Conservation (phyloP, 1,140 invertebrate genomes). For the Euwallacea similis region DNA sequence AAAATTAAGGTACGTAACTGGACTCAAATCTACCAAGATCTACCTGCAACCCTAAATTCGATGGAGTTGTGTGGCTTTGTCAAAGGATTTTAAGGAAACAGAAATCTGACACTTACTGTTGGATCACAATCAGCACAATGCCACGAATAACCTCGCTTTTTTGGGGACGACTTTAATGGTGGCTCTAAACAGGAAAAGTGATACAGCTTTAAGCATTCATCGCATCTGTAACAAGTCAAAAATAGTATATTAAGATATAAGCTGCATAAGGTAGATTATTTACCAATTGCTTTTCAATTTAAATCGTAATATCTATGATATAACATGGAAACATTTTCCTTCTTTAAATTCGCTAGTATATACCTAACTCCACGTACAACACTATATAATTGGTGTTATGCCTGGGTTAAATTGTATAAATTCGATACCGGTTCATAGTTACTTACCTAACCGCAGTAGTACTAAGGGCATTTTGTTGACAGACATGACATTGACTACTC, state of each 20-base stretch:
- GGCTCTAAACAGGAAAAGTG: constrained; percentile 92
- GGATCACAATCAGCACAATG: constrained; percentile 94
- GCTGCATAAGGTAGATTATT: no score
- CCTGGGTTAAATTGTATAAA: no score
- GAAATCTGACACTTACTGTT: constrained; percentile 58
- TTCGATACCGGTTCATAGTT: neutral
- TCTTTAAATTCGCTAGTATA: constrained; percentile 5
- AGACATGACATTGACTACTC: constrained; percentile 62
- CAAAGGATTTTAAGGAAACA: constrained; percentile 1
- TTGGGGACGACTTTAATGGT: constrained; percentile 90
- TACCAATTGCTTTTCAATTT: no score
- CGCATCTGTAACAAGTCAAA: constrained; percentile 66
- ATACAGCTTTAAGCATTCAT: constrained; percentile 88
- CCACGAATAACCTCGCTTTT: constrained; percentile 91
- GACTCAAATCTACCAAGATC: no score
- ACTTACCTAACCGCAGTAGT: constrained; percentile 71
- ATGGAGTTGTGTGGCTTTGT: no score
- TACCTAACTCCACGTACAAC: neutral
- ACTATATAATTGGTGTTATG: no score
- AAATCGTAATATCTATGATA: no score
- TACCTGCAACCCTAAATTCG: no score
- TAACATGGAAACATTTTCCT: no score
- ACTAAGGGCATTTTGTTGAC: constrained; percentile 61
- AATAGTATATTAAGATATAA: neutral
- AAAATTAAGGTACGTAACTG: no score